Conservation (phyloP, 1,140 invertebrate genomes). For the Meteorus sp. region DNA sequence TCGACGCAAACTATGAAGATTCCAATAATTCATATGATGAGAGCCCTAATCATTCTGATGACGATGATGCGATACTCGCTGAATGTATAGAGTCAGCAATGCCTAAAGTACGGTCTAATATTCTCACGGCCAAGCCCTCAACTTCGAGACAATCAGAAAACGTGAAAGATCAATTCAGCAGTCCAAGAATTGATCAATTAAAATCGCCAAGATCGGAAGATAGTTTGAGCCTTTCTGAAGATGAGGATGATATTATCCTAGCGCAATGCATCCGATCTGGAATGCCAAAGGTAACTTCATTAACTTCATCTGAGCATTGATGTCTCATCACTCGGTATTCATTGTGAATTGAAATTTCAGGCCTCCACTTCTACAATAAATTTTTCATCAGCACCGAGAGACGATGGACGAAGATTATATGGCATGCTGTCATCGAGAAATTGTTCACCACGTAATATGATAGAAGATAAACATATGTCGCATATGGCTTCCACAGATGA, state of each 20-base stretch:
- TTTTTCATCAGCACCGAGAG: no score
- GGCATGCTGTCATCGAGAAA: not conserved
- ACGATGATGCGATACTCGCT: slow-evolving; percentile 54
- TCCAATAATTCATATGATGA: slow-evolving; percentile 38
- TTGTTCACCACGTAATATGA: slow-evolving; percentile 11
- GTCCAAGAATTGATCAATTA: not conserved
- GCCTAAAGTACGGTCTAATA: slow-evolving; percentile 42
- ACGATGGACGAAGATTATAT: not conserved
- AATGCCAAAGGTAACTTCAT: slow-evolving; percentile 41
- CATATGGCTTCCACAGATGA: slow-evolving; percentile 3
- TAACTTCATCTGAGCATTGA: not conserved
- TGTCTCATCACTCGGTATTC: no score
- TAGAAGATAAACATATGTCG: no score
- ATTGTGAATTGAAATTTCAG: no score
- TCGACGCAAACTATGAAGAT: not conserved
- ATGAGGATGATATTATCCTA: slow-evolving; percentile 49
- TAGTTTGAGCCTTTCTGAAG: slow-evolving; percentile 43
- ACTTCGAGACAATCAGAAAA: slow-evolving; percentile 6
- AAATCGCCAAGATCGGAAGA: slow-evolving; percentile 33
- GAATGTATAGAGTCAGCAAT: slow-evolving; percentile 60
- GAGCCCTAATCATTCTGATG: slow-evolving; percentile 46
- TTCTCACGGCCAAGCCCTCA: not conserved
- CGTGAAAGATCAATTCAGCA: not conserved
- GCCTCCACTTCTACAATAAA: no score
- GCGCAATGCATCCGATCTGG: slow-evolving; percentile 49